Conservation (phyloP, 2,113 vertebrate genomes). For the Mirza zaza region DNA sequence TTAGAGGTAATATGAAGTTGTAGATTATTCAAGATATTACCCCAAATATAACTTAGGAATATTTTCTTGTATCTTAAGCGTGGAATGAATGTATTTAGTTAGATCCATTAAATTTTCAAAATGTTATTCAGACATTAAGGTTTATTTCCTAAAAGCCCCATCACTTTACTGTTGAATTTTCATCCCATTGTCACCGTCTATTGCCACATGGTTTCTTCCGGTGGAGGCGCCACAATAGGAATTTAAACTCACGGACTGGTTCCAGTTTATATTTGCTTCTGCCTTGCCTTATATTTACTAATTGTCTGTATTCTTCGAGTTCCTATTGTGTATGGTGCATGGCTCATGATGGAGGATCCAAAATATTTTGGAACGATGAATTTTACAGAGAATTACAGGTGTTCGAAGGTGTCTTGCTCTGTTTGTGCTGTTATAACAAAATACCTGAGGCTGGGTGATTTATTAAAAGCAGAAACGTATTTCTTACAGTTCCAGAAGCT, state of each 20-base stretch:
- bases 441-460: neutral
- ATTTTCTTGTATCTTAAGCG: neutral
- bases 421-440: neutral
- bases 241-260: neutral
- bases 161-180: neutral
- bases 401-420: neutral
- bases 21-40: neutral
- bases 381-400: neutral
- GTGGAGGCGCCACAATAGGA: too few relatives aligned
- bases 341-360: neutral
- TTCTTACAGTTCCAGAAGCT: neutral
- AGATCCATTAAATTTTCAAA: constrained; percentile 29
- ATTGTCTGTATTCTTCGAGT: neutral
- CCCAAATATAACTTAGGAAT: neutral
- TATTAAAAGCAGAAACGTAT: neutral
- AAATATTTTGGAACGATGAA: neutral
- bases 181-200: neutral
- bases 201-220: neutral
- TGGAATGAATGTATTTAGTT: neutral
- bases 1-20: neutral
- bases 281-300: neutral
- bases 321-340: neutral
- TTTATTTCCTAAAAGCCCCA: neutral
- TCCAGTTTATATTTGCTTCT: neutral
- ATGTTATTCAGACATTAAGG: neutral